Percentiles rank a stretch among this genome's conserved stretches.
These are phyloP conservation scores for Helicoverpa assulta DNA, from an alignment of 2,888 invertebrate species.

Conservation along the genomic window DNA sequence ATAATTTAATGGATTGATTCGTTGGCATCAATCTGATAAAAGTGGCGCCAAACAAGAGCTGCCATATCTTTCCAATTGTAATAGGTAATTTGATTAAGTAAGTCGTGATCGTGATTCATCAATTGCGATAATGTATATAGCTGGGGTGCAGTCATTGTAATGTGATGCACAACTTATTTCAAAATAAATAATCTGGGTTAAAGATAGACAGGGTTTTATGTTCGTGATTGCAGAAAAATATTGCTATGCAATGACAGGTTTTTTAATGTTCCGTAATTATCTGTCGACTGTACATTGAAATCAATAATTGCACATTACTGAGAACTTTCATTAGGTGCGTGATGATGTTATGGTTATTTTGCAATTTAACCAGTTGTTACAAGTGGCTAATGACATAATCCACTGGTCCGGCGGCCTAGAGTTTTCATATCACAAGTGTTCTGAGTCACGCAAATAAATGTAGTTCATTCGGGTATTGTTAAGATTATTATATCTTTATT, in stretches of 20 bases:
- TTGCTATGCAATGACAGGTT: conserved; percentile 28
- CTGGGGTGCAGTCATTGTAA: conserved; percentile 25
- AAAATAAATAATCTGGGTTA: not conserved
- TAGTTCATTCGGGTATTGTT: conserved; percentile 59
- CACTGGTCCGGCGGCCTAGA: conserved; percentile 70
- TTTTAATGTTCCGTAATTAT: conserved; percentile 20
- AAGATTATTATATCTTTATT: conserved; percentile 49
- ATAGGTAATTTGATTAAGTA: conserved; percentile 52
- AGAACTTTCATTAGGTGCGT: conserved; percentile 65
- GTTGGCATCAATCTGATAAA: conserved; percentile 10
- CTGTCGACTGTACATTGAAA: conserved; percentile 33
- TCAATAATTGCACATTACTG: conserved; percentile 61
- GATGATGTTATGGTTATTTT: conserved; percentile 67
- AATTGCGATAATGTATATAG: conserved; percentile 28
- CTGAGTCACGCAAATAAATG: conserved; percentile 80
- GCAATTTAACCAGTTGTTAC: conserved; percentile 76
- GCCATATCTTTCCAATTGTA: conserved; percentile 21
- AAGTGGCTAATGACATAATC: conserved; percentile 84
- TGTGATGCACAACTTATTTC: conserved; percentile 31
- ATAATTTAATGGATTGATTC: not conserved
- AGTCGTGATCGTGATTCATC: conserved; percentile 47
- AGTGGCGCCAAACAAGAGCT: conserved; percentile 25
- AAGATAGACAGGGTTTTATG: not conserved
- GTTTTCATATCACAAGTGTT: conserved; percentile 72
- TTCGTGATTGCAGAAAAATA: conserved; percentile 11